Percentiles rank a stretch among this genome's conserved stretches.
Evolutionary conservation across 2,797 vertebrate species (phyloP).

Genomic region (Choloepus didactylus): DNA sequence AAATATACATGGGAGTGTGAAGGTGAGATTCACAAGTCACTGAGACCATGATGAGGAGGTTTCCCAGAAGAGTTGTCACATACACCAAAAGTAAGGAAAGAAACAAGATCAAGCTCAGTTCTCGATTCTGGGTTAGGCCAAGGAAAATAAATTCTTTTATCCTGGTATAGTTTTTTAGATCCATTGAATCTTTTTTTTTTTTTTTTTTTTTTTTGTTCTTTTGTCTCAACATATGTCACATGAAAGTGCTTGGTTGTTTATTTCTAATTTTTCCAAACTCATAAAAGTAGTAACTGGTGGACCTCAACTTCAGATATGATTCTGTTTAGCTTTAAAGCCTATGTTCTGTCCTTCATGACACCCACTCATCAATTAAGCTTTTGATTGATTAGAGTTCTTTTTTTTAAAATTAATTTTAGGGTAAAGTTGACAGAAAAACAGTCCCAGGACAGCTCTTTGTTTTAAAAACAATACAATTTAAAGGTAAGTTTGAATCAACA

Average conservation of each 20-base stretch:
- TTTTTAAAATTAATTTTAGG: background rate
- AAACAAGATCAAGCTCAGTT: too few species aligned
- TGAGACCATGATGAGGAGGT: conserved; percentile 74
- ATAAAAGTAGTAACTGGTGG: background rate
- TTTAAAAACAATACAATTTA: background rate
- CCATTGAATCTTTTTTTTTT: background rate
- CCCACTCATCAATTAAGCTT: background rate
- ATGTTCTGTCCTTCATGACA: too few species aligned
- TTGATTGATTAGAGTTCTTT: background rate
- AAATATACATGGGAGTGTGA: conserved; percentile 75
- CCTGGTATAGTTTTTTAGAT: too few species aligned
- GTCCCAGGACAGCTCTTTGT: background rate
- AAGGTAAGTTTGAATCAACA: background rate
- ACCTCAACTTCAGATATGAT: background rate
- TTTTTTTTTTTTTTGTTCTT: conserved; percentile 34
- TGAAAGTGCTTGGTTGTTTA: background rate
- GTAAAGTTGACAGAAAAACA: background rate
- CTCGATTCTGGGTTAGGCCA: too few species aligned
- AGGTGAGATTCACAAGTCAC: conserved; percentile 70
- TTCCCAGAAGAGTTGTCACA: conserved; percentile 72
- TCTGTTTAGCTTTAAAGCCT: background rate
- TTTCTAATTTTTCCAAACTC: background rate
- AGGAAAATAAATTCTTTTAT: too few species aligned
- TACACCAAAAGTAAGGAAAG: conserved; percentile 51
- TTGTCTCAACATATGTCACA: background rate